These are phyloP conservation scores for Peromyscus eremicus DNA, from an alignment of 2,797 vertebrate genomes.

Conservation along the genomic window DNA sequence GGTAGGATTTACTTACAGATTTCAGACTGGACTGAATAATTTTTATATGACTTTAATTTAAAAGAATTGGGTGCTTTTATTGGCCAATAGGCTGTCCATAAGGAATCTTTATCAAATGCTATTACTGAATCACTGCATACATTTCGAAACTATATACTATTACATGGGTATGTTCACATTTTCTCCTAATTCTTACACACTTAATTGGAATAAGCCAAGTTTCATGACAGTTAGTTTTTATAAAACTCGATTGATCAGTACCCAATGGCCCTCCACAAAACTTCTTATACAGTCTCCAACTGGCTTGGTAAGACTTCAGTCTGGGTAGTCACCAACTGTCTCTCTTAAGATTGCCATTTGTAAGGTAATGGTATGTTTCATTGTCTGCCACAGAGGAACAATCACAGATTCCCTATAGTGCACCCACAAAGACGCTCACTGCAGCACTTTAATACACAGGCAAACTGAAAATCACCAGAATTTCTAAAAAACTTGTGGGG, in stretches of 20 bases:
- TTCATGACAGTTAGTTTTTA: background rate
- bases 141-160: background rate
- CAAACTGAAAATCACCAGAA: background rate
- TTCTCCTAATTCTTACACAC: conserved; percentile 4
- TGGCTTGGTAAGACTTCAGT: background rate
- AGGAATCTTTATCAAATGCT: background rate
- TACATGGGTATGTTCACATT: conserved; percentile 2
- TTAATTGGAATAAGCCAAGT: background rate
- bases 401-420: rapidly evolving
- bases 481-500: background rate
- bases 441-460: background rate
- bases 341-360: background rate
- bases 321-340: background rate
- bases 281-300: background rate
- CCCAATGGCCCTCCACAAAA: background rate
- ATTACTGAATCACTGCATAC: background rate
- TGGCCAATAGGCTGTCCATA: conserved; percentile 26
- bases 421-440: background rate
- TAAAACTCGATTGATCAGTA: background rate
- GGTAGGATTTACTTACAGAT: background rate
- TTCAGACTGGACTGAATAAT: background rate
- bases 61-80: conserved; percentile 47
- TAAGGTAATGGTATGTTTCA: background rate
- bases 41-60: conserved; percentile 19
- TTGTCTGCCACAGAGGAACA: background rate